Evolutionary conservation across 2,113 vertebrate genomes (phyloP), one percentile per base, ranked within the genome.

Genomic region (Rhea pennata): DNA sequence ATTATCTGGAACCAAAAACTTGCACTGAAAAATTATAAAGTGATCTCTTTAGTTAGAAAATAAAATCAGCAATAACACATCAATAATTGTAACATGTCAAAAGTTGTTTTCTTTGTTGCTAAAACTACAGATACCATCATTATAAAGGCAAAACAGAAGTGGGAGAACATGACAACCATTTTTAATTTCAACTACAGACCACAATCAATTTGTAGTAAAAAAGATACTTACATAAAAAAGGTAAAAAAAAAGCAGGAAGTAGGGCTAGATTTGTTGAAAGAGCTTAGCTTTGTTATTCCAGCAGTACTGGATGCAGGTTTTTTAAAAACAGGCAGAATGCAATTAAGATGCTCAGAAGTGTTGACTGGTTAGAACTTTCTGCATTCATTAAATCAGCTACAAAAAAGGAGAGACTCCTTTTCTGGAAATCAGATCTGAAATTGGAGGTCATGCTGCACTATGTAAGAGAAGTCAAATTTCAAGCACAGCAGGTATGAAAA

Each of bases 301-400:
- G 15, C 6, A 66, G 5, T 21, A 16, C 33, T 54, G 15, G 24
- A 7, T 70, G 12, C 36, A 44, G 23, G 31, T 27, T 64, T 54
- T 66, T 59, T 9, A 12, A 71, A 29, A 54, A 40, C 44, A 65
- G 10, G 31, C 36, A 23, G 44, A 65, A 33, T 5, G 1, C 0
- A 0, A 15, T 13, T 13, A 51, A 58, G 46, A 46, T 12, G 5
- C 5, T 73, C 14, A 24, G 6, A 11, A 1, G 1, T 15, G n/a
- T 58, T 48, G 44, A 65, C 24, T 40, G 61, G 31, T 73, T 36
- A 58, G 8, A 48, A 26, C 36, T 46, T 16, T 39, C 67, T 0
- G 1, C 21, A 16, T 54, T 61, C 48, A 19, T 50, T 70, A 54
- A 61, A 79, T 40, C 42, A 92, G 2, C 29, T 66, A 8, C 26